Conservation (phyloP, 2,113 vertebrate genomes). For the Raja brachyura region DNA sequence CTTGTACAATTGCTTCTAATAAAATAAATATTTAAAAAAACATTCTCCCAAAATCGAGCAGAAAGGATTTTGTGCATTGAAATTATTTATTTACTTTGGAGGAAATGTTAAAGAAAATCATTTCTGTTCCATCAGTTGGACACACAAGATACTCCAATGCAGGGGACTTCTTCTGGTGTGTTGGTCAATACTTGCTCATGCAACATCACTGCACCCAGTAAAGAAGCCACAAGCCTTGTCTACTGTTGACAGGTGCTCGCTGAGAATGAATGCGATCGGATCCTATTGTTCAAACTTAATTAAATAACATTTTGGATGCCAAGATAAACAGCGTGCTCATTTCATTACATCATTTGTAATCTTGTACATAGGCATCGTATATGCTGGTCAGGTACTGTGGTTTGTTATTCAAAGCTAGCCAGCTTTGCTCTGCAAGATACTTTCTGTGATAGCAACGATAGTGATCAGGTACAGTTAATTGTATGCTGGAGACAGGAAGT, state of each 20-base stretch:
- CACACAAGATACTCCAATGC: background rate
- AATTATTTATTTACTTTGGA: background rate
- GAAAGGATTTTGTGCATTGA: background rate
- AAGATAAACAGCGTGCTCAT: background rate
- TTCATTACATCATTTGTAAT: background rate
- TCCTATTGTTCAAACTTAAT: background rate
- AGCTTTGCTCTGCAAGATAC: conserved; percentile 25
- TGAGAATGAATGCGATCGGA: background rate
- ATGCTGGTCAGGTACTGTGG: background rate
- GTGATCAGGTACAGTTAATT: background rate
- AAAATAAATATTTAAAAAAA: no score
- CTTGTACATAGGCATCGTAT: background rate
- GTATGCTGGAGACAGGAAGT: conserved; percentile 17
- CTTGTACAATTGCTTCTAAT: no score
- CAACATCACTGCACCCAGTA: background rate
- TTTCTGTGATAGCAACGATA: background rate
- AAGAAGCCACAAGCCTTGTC: background rate
- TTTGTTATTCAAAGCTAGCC: background rate
- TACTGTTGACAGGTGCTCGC: background rate
- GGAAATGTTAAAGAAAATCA: background rate
- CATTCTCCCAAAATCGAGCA: no score
- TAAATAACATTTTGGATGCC: background rate
- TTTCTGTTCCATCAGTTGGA: background rate
- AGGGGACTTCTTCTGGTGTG: background rate
- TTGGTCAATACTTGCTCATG: background rate